Evolutionary conservation across 2,888 invertebrate genomes (phyloP).

Genomic region (Adelognathus sp.): DNA sequence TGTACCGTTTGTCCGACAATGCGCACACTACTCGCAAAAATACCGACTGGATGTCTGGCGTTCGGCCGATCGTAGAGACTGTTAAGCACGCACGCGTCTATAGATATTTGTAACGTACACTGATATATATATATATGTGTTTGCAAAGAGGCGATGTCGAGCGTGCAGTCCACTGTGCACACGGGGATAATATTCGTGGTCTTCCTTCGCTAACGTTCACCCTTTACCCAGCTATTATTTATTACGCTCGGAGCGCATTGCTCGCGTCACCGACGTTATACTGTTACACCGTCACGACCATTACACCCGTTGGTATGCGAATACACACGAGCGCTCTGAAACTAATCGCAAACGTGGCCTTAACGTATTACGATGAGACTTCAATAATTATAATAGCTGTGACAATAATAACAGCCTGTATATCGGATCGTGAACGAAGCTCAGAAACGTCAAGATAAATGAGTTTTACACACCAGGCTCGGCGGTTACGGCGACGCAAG

Average conservation of each 20-base stretch:
- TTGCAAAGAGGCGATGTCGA: background rate
- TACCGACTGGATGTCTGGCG: constrained; percentile 34
- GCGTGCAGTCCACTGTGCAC: background rate
- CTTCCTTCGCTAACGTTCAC: constrained; percentile 35
- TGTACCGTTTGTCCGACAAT: background rate
- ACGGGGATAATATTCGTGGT: constrained; percentile 26
- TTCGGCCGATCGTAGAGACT: constrained; percentile 14
- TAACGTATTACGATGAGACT: constrained; percentile 70
- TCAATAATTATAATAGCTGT: constrained; percentile 76
- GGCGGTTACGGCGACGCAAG: constrained; percentile 55
- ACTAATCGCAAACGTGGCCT: constrained; percentile 67
- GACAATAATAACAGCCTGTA: constrained; percentile 74
- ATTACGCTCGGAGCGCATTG: constrained; percentile 58
- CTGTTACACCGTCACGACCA: background rate
- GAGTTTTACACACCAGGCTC: constrained; percentile 14
- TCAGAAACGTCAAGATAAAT: constrained; percentile 23
- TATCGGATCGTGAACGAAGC: constrained; percentile 31
- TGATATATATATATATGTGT: background rate
- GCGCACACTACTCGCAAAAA: constrained; percentile 20
- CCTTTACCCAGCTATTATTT: constrained; percentile 61
- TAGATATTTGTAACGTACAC: background rate
- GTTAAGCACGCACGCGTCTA: constrained; percentile 23
- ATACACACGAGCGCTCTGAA: constrained; percentile 58
- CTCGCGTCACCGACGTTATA: constrained; percentile 57
- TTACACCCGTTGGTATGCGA: constrained; percentile 57